Evolutionary conservation across 2,113 vertebrate genomes (phyloP), one percentile per base, ranked within the genome.

Genomic region (Grantiella picta): DNA sequence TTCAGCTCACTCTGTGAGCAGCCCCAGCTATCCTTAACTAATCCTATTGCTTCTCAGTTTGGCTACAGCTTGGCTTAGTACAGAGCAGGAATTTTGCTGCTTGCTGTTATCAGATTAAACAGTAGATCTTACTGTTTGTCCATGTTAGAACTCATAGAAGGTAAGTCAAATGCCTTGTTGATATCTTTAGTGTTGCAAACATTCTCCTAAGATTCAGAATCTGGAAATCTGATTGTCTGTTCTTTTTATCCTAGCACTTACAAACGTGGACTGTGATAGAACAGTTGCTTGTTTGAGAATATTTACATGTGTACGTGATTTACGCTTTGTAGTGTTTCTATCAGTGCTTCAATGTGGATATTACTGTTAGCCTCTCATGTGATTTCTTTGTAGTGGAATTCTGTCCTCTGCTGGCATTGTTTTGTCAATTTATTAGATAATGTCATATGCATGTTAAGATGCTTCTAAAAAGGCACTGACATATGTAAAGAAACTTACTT

Each of bases 91-190:
- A 96, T 91, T 96, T 64, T 61, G 76, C 95, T 90, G 95, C 90
- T 96, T 95, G 90, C 92, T 92, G 18, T 90, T 96, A 65, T 27
- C 92, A 94, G 94, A 86, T 96, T 95, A 96, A 95, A 90, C 95
- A 90, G 91, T 95, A 96, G 89, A 66, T 96, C 97, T 95, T n/a
- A n/a, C n/a, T n/a, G n/a, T n/a, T n/a, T 97, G 97, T 97, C 97
- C 97, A 98, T 98, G 98, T 98, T 98, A 97, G 98, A 98, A 94
- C 97, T 98, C 97, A 97, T 98, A 97, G 97, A 98, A 98, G 98
- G 98, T 99, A 98, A 98, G 98, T 98, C 91, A 63, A 93, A 92
- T 91, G 68, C 63, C 70, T 96, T 83, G 68, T 91, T 90, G 60
- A 84, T 97, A 75, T 87, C 76, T 65, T 54, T 96, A 69, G 27